A percentile compares a stretch with the other conserved stretches of the same genome.
These are phyloP conservation scores for Drosophila anceps DNA, from an alignment of 2,888 invertebrate species.

Conservation along the genomic window DNA sequence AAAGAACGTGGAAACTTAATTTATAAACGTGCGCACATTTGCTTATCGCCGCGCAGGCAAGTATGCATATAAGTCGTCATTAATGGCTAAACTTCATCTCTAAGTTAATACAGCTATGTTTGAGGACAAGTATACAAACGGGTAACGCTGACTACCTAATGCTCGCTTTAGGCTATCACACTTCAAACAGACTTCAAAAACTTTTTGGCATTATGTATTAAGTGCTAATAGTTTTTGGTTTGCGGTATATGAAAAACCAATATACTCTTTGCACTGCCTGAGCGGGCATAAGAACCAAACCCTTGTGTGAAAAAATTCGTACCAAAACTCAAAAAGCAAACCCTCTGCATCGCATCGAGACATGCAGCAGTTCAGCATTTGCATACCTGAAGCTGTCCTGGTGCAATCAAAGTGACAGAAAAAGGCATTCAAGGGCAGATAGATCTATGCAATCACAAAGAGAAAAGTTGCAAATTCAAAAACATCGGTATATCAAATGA, in stretches of 20 bases:
- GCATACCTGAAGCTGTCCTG: not conserved
- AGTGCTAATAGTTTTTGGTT: too few relatives aligned
- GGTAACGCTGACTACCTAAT: not conserved
- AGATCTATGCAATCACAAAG: too few relatives aligned
- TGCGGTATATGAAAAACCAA: too few relatives aligned
- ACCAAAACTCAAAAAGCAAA: not conserved
- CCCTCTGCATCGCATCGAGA: not conserved
- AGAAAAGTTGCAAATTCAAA: too few relatives aligned
- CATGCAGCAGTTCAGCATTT: not conserved
- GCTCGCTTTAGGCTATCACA: not conserved
- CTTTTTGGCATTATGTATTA: too few relatives aligned
- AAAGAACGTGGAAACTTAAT: constrained; percentile 16
- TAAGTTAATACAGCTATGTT: not conserved
- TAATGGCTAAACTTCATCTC: constrained; percentile 4
- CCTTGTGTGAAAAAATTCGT: not conserved
- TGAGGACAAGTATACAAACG: not conserved
- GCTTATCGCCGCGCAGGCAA: constrained; percentile 8
- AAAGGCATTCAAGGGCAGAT: not conserved
- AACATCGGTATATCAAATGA: not conserved
- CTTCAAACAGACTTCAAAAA: not conserved
- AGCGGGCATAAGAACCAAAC: not conserved
- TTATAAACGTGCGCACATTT: constrained; percentile 11
- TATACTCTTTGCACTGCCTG: not conserved
- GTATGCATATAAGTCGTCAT: constrained; percentile 14
- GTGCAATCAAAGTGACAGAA: not conserved